Evolutionary conservation across 2,888 invertebrate genomes (phyloP).

Genomic region (Agapetus fuscipes): DNA sequence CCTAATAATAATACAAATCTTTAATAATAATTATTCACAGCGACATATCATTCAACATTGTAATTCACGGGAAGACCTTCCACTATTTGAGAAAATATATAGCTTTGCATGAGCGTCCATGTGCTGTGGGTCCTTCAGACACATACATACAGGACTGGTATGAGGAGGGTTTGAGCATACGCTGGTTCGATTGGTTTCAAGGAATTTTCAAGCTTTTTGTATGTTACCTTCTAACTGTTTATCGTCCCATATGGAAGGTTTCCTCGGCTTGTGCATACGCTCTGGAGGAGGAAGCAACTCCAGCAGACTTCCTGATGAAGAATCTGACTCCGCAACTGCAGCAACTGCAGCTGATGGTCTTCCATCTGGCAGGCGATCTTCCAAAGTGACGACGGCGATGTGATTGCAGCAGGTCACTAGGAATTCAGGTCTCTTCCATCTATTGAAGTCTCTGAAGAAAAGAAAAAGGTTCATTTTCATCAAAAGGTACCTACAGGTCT

Average conservation of each 20-base stretch:
- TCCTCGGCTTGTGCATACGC: constrained; percentile 30
- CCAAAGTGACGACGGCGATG: constrained; percentile 35
- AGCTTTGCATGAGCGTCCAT: too few species aligned
- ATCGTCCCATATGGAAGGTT: constrained; percentile 32
- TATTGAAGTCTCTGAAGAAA: constrained; percentile 11
- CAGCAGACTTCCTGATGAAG: background rate
- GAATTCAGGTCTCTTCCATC: constrained; percentile 34
- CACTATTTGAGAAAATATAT: too few species aligned
- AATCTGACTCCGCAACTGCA: background rate
- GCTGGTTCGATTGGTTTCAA: too few species aligned
- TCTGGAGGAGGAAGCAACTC: constrained; percentile 29
- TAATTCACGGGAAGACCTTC: too few species aligned
- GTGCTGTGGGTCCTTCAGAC: too few species aligned
- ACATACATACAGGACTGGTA: too few species aligned
- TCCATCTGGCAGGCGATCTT: constrained; percentile 1
- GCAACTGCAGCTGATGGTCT: background rate
- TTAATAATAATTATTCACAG: too few species aligned
- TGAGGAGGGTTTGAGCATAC: too few species aligned
- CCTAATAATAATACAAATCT: background rate
- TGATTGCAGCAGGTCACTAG: constrained; percentile 47
- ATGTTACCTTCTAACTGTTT: constrained; percentile 22
- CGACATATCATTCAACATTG: too few species aligned
- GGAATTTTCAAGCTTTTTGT: too few species aligned
- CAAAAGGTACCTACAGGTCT: too few species aligned
- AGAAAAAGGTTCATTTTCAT: too few species aligned